Evolutionary conservation across 2,113 vertebrate genomes (phyloP), one percentile per base, ranked within the genome.

Genomic region (Macquaria australasica): DNA sequence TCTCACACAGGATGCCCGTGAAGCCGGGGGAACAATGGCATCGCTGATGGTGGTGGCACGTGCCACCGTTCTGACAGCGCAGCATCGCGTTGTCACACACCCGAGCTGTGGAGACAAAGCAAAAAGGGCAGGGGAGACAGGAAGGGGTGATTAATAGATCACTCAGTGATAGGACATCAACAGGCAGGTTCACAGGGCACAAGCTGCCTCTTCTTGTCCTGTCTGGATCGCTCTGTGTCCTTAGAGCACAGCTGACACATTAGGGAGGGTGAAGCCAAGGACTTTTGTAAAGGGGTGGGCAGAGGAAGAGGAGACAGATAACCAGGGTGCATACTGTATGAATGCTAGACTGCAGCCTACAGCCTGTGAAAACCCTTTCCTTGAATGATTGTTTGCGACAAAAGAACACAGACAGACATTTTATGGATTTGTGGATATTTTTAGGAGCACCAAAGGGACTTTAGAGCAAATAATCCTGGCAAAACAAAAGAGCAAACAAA

Each of bases 41-140:
- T 1, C 96, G 96, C 93, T 97, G 94, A 31, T 98, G 97, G 94
- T 98, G 97, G 93, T 97, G 95, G 93, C 98, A 99, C 0, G 97
- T 97, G 18, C 98, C 98, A 3, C 98, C 98, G 2, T 99, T 99
- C 96, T 98, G 97, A 95, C 98, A 99, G 70, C 97, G 98, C 91
- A 97, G 96, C 41, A 99, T 96, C 0, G 98, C 96, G 2, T 98
- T 97, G 96, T 99, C 98, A 14, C 98, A 99, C 51, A 99, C 97
- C 2, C 97, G 97, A 45, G 97, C 98, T 99, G 97, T 79, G 88
- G 93, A 91, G 87, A 94, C 90, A 83, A 86, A 77, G 74, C 80
- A 85, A 74, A 89, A 90, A 89, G 84, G 88, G 77, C 71, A 87
- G 82, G 69, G 72, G 51, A 78, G 86, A 87, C 58, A 84, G 91